Percentiles rank a stretch among this genome's conserved stretches.
phyloP scores from a whole-genome alignment of 2,113 vertebrate species.

The Pseudopodoces humilis region DNA sequence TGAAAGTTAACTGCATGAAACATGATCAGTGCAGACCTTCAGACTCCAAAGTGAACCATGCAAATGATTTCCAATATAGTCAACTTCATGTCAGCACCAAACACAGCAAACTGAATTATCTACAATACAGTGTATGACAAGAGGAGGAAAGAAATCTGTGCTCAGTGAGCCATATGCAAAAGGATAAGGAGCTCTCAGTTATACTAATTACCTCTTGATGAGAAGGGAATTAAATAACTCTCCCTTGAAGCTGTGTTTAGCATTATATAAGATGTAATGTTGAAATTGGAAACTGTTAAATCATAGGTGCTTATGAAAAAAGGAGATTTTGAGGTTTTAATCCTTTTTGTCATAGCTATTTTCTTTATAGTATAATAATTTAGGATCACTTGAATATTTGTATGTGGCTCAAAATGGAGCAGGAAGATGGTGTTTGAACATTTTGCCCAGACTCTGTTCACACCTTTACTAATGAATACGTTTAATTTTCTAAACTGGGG shows the following conservation, averaged over 20 bases:
- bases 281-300: background rate
- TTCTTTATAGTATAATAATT: background rate
- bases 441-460: background rate
- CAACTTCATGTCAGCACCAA: background rate
- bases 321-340: background rate
- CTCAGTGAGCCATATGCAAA: background rate
- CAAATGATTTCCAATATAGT: background rate
- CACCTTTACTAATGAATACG: background rate
- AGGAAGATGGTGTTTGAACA: background rate
- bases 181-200: background rate
- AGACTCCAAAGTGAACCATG: background rate
- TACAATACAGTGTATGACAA: background rate
- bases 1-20: background rate
- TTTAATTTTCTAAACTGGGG: background rate
- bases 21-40: background rate
- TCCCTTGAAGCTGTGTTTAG: background rate
- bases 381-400: background rate
- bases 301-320: background rate
- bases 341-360: background rate
- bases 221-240: constrained; percentile 1
- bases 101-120: background rate
- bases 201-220: background rate
- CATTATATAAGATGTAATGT: background rate
- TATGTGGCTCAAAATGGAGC: background rate
- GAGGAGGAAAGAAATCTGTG: background rate